Evolutionary conservation across 2,113 vertebrate genomes (phyloP).

Genomic region (Macquaria ambigua): DNA sequence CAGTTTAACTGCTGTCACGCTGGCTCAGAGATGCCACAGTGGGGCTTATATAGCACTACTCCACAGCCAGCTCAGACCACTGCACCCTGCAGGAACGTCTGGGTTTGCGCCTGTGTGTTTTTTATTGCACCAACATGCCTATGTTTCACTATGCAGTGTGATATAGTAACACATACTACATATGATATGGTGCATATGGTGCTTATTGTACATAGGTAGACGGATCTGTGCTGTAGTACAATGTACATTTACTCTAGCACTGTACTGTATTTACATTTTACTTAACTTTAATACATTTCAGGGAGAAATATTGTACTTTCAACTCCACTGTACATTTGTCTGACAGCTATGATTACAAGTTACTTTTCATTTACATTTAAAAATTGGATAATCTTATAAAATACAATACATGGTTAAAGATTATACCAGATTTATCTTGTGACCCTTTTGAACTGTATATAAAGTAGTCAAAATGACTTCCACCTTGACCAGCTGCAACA

Average conservation of each 20-base stretch:
- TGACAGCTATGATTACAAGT: neutral
- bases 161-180: neutral
- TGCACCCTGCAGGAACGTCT: slow-evolving; percentile 47
- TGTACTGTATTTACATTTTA: neutral
- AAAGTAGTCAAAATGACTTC: neutral
- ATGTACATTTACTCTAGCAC: neutral
- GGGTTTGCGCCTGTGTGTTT: slow-evolving; percentile 20
- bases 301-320: neutral
- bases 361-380: neutral
- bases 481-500: neutral
- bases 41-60: slow-evolving; percentile 49
- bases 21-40: slow-evolving; percentile 62
- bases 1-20: slow-evolving; percentile 63
- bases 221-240: no score
- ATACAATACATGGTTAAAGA: neutral
- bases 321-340: neutral
- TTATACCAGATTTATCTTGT: no score
- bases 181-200: neutral
- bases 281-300: neutral
- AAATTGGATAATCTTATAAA: neutral
- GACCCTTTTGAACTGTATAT: neutral
- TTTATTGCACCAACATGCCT: slow-evolving; percentile 10
- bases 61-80: slow-evolving; percentile 43
- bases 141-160: neutral
- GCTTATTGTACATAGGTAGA: neutral